These are phyloP conservation scores for Saturnia japonica DNA, from an alignment of 2,888 invertebrate species.

Conservation along the genomic window DNA sequence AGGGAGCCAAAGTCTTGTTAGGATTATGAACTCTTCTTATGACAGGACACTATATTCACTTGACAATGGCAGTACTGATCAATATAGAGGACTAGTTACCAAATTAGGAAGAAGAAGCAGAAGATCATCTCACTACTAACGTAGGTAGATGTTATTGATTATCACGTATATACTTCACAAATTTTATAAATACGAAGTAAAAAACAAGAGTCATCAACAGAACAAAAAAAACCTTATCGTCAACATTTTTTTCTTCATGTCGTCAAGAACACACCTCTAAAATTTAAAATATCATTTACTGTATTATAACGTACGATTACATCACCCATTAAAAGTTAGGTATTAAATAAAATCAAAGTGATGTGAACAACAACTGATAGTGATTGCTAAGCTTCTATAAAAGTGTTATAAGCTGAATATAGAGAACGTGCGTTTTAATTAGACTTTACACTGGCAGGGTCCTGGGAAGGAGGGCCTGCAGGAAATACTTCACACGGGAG, in stretches of 20 bases:
- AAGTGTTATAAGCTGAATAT: background rate
- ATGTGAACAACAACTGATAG: constrained; percentile 11
- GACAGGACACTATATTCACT: too few species aligned
- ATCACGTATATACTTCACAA: background rate
- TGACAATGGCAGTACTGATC: too few species aligned
- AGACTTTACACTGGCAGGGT: too few species aligned
- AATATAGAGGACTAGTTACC: too few species aligned
- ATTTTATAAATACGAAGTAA: background rate
- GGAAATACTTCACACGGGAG: background rate
- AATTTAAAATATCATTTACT: background rate
- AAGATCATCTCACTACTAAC: too few species aligned
- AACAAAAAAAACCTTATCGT: background rate
- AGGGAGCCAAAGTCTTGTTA: too few species aligned
- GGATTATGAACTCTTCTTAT: too few species aligned
- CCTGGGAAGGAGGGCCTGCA: too few species aligned
- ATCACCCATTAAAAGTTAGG: constrained; percentile 10
- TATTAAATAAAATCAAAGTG: constrained; percentile 16
- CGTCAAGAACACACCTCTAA: constrained; percentile 17
- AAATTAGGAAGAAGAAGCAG: too few species aligned
- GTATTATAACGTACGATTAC: constrained; percentile 10
- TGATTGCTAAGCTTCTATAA: background rate
- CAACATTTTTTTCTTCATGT: background rate
- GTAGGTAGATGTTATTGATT: too few species aligned
- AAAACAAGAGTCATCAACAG: background rate
- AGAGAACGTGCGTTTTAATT: background rate